Evolutionary conservation across 2,888 invertebrate genomes (phyloP).

Genomic region (Platycnemis pennipes): DNA sequence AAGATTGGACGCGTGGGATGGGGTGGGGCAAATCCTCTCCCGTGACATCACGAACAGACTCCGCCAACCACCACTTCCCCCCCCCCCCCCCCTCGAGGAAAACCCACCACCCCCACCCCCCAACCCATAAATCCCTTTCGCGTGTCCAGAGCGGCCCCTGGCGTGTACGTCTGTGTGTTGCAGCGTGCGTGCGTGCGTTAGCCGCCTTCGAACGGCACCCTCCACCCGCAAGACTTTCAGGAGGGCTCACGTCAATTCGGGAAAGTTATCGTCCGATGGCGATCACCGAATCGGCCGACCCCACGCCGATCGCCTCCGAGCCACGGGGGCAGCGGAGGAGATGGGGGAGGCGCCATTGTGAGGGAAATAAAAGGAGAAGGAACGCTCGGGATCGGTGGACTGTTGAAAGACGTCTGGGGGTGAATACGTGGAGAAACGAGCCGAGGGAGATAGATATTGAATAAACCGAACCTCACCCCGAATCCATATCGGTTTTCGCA

Average conservation of each 20-base stretch:
- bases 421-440: background rate
- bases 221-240: background rate
- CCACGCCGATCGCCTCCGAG: background rate
- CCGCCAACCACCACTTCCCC: background rate
- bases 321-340: background rate
- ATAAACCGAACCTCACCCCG: background rate
- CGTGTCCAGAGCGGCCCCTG: slow-evolving; percentile 23
- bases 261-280: slow-evolving; percentile 37
- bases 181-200: background rate
- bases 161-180: background rate
- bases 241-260: slow-evolving; percentile 5
- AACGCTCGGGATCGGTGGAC: background rate
- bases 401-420: background rate
- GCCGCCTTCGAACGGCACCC: background rate
- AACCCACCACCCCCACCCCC: background rate
- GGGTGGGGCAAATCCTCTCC: no score
- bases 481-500: background rate
- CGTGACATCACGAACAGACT: slow-evolving; percentile 59
- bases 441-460: background rate
- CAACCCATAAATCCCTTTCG: slow-evolving; percentile 10
- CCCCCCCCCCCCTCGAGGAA: background rate
- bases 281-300: background rate
- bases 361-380: background rate
- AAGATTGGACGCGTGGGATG: background rate
- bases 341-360: background rate